These are phyloP conservation scores for Hydrocynus forskahlii DNA, from an alignment of 2,797 vertebrate genomes.

Conservation along the genomic window DNA sequence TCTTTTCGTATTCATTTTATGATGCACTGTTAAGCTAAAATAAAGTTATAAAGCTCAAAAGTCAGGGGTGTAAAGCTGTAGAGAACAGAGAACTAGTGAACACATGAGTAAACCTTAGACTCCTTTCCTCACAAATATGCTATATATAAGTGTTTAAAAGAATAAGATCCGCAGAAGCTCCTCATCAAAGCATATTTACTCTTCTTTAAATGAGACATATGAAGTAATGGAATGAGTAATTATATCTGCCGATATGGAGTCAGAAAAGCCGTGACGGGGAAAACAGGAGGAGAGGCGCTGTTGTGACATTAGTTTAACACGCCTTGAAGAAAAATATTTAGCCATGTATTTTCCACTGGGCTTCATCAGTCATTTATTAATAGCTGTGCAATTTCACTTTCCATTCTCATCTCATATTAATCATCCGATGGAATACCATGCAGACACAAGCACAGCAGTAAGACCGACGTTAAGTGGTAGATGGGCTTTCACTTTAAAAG, in stretches of 20 bases:
- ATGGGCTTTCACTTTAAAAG: not conserved
- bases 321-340: slow-evolving; percentile 62
- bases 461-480: slow-evolving; percentile 9
- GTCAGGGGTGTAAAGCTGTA: no score
- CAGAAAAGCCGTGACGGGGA: slow-evolving; percentile 33
- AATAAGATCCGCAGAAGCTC: slow-evolving; percentile 11
- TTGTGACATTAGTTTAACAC: slow-evolving; percentile 54
- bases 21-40: no score
- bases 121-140: no score
- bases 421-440: slow-evolving; percentile 39
- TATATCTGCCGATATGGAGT: slow-evolving; percentile 45
- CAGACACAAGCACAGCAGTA: slow-evolving; percentile 28
- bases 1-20: no score
- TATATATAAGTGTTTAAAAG: no score
- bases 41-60: no score
- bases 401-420: slow-evolving; percentile 46
- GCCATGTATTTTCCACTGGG: slow-evolving; percentile 51
- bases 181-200: slow-evolving; percentile 29
- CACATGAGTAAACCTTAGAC: no score
- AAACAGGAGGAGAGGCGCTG: slow-evolving; percentile 52
- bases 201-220: slow-evolving; percentile 27
- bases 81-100: no score
- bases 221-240: slow-evolving; percentile 59
- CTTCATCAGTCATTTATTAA: slow-evolving; percentile 45
- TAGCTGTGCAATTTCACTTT: slow-evolving; percentile 45